Evolutionary conservation across 1,140 invertebrate genomes (phyloP).

Genomic region (Drosophila biarmipes): DNA sequence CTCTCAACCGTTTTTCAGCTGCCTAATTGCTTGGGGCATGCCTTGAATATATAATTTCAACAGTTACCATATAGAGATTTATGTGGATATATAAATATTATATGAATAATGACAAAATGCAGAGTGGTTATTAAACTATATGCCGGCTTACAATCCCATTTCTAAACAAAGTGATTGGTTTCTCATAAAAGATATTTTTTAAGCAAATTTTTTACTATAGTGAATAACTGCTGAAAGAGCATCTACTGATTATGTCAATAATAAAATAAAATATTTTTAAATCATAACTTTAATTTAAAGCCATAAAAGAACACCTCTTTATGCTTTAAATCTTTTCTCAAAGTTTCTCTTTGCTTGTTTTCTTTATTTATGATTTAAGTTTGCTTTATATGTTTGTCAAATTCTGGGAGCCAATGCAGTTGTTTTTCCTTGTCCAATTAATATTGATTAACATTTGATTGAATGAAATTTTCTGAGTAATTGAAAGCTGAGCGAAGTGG

Average conservation of each 20-base stretch:
- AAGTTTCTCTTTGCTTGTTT: no score
- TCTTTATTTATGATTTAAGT: constrained; percentile 29
- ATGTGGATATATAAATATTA: constrained; percentile 9
- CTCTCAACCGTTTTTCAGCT: constrained; percentile 35
- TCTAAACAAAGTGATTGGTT: neutral
- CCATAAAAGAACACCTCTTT: no score
- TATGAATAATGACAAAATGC: constrained; percentile 57
- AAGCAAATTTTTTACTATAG: neutral
- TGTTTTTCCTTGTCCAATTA: constrained; percentile 41
- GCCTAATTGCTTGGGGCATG: constrained; percentile 66
- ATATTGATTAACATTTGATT: constrained; percentile 26
- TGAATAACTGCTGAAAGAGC: neutral
- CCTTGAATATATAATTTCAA: constrained; percentile 49
- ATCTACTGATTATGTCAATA: neutral
- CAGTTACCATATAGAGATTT: constrained; percentile 33
- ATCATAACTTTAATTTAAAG: no score
- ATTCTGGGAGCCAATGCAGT: constrained; percentile 29
- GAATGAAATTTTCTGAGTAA: constrained; percentile 13
- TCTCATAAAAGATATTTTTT: neutral
- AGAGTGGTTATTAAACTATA: constrained; percentile 27
- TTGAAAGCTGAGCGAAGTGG: constrained; percentile 1
- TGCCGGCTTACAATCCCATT: neutral
- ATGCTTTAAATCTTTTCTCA: neutral
- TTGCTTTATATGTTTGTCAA: neutral
- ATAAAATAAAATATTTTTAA: no score